Base-by-base conservation (phyloP, 2,113 vertebrate genomes). In the Perccottus glenii region DNA sequence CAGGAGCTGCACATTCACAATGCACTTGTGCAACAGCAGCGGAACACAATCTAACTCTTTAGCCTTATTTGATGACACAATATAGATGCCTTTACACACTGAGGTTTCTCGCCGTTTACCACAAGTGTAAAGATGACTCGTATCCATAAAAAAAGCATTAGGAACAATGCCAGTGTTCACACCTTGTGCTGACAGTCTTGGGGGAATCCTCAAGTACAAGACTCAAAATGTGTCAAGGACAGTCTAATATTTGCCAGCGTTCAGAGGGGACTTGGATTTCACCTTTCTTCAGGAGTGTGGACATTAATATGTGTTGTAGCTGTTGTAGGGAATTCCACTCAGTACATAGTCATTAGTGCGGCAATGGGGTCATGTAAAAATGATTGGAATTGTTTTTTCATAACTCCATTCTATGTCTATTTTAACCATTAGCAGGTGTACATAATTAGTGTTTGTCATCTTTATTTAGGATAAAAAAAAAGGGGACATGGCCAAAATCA, bases 141-240 rank as follows among this genome's bases (percentile, higher is more conserved):
- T 3, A 1, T 15, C 33, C 52, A 36, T 36, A 36, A 38, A 27
- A 55, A 38, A 33, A 2, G 33, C 32, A 55, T 55, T 55, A 55
- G 5, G 51, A 14, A 55, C 52, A 55, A 55, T 55, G 27, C 3
- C 50, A 12, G 10, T 33, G 32, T 53, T 53, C 51, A 53, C 19
- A 33, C 48, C 11, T 11, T 55, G 32, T n/a, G 52, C 52, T 5
- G 9, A 9, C 12, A 9, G 33, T 55, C 52, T 36, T 36, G 52
- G 38, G 52, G 52, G 52, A 55, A 36, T 55, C 33, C 14, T 55
- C 36, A 55, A 55, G 33, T 38, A 55, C 52, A 33, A 36, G 12
- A 55, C 36, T 4, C 12, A 55, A 53, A 55, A 55, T 55, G 52
- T 55, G 52, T 55, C 52, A 55, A 55, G 52, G 52, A 38, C 52